A percentile compares a stretch with the other conserved stretches of the same genome.
Evolutionary conservation across 2,888 invertebrate genomes (phyloP).

Genomic region (Globia sparganii): DNA sequence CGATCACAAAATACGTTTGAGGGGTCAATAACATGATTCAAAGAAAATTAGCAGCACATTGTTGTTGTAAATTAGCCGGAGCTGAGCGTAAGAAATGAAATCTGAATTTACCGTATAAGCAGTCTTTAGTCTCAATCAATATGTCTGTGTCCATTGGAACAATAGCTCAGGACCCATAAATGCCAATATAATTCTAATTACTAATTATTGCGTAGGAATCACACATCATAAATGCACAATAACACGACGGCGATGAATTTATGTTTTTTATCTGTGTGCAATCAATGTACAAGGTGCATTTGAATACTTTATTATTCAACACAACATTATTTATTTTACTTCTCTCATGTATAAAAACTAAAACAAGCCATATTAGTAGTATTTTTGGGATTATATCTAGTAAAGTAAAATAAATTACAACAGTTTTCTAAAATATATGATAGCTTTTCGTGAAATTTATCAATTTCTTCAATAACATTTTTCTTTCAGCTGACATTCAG

Average conservation of each 20-base stretch:
- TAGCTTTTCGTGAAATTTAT: background rate
- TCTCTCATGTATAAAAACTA: background rate
- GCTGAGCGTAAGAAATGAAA: constrained; percentile 46
- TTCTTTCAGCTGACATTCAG: background rate
- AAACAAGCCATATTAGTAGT: background rate
- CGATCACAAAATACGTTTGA: constrained; percentile 66
- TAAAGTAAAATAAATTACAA: background rate
- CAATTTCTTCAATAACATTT: background rate
- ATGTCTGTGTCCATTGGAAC: constrained; percentile 88
- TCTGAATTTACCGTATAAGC: constrained; percentile 81
- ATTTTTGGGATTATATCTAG: background rate
- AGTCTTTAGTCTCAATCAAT: constrained; percentile 81
- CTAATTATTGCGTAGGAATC: constrained; percentile 45
- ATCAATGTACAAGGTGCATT: constrained; percentile 23
- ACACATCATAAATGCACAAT: constrained; percentile 58
- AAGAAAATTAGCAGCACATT: constrained; percentile 69
- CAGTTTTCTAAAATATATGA: background rate
- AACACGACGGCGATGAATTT: constrained; percentile 59
- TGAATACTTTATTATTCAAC: constrained; percentile 21
- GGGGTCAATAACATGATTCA: constrained; percentile 75
- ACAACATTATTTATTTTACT: background rate
- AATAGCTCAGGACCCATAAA: constrained; percentile 49
- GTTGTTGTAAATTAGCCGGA: constrained; percentile 75
- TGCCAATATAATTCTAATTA: constrained; percentile 40
- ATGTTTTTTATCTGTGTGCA: constrained; percentile 51